These are phyloP conservation scores for Xanthostigma xanthostigma DNA, from an alignment of 2,888 invertebrate species.

Conservation along the genomic window DNA sequence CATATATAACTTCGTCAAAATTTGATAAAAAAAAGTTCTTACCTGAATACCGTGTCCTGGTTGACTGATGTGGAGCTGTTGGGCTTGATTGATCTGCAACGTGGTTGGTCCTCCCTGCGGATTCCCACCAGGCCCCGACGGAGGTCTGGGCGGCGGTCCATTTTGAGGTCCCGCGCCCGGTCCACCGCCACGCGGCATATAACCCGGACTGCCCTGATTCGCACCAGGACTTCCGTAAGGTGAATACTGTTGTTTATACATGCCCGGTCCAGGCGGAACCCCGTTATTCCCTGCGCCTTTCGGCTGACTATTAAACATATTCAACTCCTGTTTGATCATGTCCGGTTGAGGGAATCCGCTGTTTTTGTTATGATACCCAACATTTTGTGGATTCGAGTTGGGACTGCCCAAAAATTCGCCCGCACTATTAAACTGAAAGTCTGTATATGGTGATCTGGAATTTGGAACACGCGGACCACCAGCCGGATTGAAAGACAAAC, in stretches of 20 bases:
- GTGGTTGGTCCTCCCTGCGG: constrained; percentile 30
- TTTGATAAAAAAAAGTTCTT: constrained; percentile 19
- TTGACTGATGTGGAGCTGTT: constrained; percentile 74
- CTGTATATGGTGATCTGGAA: constrained; percentile 41
- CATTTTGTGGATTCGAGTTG: constrained; percentile 21
- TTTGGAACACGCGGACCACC: constrained; percentile 20
- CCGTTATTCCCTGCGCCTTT: constrained; percentile 19
- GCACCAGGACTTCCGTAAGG: constrained; percentile 50
- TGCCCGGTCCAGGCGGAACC: constrained; percentile 14
- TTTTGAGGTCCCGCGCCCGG: constrained; percentile 20
- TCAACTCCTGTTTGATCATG: constrained; percentile 41
- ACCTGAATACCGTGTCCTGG: constrained; percentile 62
- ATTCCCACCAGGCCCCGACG: constrained; percentile 31
- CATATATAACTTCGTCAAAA: background rate
- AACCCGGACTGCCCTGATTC: constrained; percentile 39
- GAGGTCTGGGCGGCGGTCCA: constrained; percentile 34
- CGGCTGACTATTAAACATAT: constrained; percentile 6
- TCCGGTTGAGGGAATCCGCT: constrained; percentile 30
- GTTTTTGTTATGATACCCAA: constrained; percentile 26
- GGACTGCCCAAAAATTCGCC: constrained; percentile 35
- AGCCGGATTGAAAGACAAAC: constrained; percentile 34
- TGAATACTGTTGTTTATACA: constrained; percentile 46
- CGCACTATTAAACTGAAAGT: constrained; percentile 38
- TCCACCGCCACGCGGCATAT: constrained; percentile 19
- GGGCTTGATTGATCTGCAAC: constrained; percentile 75